Evolutionary conservation across 2,797 vertebrate genomes (phyloP), one percentile per base, ranked within the genome.

Genomic region (Chaetophractus vellerosus): DNA sequence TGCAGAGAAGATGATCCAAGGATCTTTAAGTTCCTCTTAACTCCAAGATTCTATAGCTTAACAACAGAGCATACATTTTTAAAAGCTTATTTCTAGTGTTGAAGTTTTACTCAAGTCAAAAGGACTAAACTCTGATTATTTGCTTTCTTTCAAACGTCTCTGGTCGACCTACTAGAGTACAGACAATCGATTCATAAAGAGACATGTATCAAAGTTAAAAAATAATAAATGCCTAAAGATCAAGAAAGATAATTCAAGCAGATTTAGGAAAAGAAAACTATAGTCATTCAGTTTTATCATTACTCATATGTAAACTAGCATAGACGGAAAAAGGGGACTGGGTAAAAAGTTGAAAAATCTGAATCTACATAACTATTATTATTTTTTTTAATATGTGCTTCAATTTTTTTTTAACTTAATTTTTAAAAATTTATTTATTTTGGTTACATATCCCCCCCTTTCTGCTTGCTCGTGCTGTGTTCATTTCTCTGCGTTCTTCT

Each of bases 61-160:
- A 50, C 10, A 41, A 68, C 5, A 6, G 36, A 82, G 28, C 19
- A 88, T 52, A 88, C 75, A 86, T 52, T 94, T 71, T 64, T 36
- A 88, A 91, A 88, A 28, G 45, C 61, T 88, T 75, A 59, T 76
- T 76, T 61, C 36, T 55, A 31, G 45, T 83, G 78, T 69, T 83
- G 55, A 85, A 52, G 48, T 71, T 66, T 61, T 31, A 45, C 28
- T 79, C 63, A 64, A 48, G 24, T 79, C 7, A 75, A 61, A 75
- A 75, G 41, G 52, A 76, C n/a, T 86, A 52, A 81, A 68, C 68
- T 19, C 6, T 41, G 68, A 90, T 31, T 23, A 92, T 5, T 15
- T 21, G 14, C 59, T 79, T 85, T 80, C 19, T 79, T 85, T 80
- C 19, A 80, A 72, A 95, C 16, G 74, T 31, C 2, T 83, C 41